Evolutionary conservation across 2,113 vertebrate species (phyloP).

Genomic region (Atrichornis clamosus): DNA sequence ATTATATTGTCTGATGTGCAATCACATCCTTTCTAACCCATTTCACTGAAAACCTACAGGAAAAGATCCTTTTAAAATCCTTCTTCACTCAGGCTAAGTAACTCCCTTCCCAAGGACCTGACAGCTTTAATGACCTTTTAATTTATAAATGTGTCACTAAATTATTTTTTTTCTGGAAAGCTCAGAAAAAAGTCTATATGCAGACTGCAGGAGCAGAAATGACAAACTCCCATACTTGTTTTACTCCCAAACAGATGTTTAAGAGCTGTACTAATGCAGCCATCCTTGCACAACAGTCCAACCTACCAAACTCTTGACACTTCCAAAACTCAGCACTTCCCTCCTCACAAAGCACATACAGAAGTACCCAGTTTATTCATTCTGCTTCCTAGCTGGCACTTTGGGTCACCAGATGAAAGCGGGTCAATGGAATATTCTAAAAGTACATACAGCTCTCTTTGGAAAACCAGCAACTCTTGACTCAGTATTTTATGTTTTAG

Average conservation of each 20-base stretch:
- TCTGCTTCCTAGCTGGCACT: background rate
- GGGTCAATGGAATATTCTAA: background rate
- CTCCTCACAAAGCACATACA: background rate
- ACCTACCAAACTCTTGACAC: background rate
- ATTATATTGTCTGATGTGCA: background rate
- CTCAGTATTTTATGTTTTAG: background rate
- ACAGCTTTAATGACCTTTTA: background rate
- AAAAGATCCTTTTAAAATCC: background rate
- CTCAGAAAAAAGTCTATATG: background rate
- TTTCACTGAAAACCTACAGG: background rate
- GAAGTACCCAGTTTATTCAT: background rate
- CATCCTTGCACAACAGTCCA: background rate
- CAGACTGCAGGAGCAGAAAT: background rate
- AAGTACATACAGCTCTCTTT: background rate
- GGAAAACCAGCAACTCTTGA: background rate
- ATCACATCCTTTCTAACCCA: background rate
- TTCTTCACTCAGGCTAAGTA: background rate
- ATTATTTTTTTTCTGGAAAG: background rate
- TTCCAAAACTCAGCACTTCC: background rate
- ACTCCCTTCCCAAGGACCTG: background rate
- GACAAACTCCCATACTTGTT: background rate
- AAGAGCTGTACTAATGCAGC: background rate
- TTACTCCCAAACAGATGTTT: background rate
- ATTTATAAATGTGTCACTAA: background rate
- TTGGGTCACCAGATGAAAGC: background rate